Percentiles rank a stretch among this genome's conserved stretches.
Conservation (phyloP, 1,140 invertebrate genomes). For the Hestina assimilis region DNA sequence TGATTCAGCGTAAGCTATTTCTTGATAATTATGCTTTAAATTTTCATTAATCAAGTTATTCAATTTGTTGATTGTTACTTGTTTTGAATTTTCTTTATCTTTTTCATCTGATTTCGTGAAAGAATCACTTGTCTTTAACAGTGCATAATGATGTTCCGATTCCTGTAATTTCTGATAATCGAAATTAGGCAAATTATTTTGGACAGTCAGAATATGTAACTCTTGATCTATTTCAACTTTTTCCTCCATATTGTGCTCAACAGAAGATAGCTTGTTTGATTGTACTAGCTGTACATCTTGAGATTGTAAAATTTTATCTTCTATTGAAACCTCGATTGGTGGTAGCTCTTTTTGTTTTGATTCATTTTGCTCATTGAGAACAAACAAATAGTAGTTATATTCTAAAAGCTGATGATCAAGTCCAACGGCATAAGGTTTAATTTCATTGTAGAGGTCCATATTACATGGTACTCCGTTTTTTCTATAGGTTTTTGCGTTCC, state of each 20-base stretch:
- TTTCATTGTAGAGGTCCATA: conserved; percentile 48
- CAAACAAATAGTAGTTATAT: conserved; percentile 48
- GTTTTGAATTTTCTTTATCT: background rate
- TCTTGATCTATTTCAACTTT: background rate
- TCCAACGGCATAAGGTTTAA: conserved; percentile 59
- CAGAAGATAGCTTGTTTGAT: background rate
- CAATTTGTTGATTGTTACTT: background rate
- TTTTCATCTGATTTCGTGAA: background rate
- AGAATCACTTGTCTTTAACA: background rate
- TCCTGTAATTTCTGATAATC: conserved; percentile 28
- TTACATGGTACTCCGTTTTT: conserved; percentile 50
- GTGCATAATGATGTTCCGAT: conserved; percentile 23
- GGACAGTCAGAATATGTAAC: background rate
- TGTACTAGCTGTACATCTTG: background rate
- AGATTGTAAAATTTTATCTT: background rate
- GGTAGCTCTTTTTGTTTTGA: background rate
- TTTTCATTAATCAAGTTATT: background rate
- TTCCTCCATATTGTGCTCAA: background rate
- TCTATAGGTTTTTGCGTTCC: conserved; percentile 52
- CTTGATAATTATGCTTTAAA: conserved; percentile 12
- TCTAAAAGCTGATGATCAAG: conserved; percentile 50
- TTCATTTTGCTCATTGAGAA: conserved; percentile 14
- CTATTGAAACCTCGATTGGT: background rate
- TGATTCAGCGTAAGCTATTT: conserved; percentile 27
- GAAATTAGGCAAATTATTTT: conserved; percentile 1